Conservation (phyloP, 2,113 vertebrate species). For the Cinclus mexicanus region DNA sequence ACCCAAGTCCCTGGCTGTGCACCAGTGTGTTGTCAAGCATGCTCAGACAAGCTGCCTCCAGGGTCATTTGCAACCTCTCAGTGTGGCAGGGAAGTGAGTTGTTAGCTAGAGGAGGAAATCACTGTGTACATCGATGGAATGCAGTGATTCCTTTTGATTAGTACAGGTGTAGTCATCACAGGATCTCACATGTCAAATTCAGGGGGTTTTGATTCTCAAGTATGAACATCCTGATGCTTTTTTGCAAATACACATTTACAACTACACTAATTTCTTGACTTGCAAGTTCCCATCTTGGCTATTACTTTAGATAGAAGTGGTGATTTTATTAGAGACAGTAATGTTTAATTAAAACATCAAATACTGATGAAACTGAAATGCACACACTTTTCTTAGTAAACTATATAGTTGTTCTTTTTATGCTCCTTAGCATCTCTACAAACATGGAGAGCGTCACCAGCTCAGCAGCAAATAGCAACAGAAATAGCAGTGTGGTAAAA, state of each 20-base stretch:
- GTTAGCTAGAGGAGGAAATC: not conserved
- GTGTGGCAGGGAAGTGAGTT: not conserved
- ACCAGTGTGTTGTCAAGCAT: not conserved
- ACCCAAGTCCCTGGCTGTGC: not conserved
- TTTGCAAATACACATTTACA: not conserved
- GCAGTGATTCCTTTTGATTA: not conserved
- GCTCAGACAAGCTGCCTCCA: constrained; percentile 25
- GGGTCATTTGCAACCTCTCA: not conserved
- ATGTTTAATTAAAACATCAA: not conserved
- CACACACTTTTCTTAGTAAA: not conserved
- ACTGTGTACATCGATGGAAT: not conserved
- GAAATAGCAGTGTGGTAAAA: not conserved
- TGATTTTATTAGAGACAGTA: not conserved
- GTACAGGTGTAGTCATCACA: not conserved
- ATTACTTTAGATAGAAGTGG: not conserved
- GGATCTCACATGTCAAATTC: not conserved
- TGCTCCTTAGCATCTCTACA: not conserved
- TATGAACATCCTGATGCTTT: not conserved
- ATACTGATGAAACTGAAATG: not conserved
- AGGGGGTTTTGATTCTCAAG: not conserved
- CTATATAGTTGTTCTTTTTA: not conserved
- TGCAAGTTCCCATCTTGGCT: not conserved
- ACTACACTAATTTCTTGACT: not conserved
- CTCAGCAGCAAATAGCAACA: constrained; percentile 9
- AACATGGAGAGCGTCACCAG: not conserved